Evolutionary conservation across 2,113 vertebrate genomes (phyloP).

Genomic region (Corvus hawaiiensis): DNA sequence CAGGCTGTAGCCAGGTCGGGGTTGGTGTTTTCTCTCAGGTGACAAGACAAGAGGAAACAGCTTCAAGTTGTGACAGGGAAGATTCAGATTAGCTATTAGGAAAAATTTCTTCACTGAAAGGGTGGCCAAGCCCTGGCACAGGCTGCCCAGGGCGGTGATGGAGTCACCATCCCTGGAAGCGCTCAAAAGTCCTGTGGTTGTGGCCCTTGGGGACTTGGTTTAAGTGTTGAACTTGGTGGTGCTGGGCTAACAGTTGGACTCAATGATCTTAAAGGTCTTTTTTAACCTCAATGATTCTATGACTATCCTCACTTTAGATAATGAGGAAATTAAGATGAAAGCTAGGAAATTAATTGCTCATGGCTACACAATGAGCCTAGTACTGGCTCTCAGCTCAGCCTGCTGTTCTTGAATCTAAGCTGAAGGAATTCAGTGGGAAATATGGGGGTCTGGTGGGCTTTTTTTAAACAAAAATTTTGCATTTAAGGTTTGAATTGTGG

Average conservation of each 20-base stretch:
- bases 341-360: not conserved
- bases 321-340: not conserved
- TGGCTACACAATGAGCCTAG: not conserved
- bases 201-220: not conserved
- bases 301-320: not conserved
- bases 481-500: not conserved
- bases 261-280: not conserved
- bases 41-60: not conserved
- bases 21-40: not conserved
- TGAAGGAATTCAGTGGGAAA: not conserved
- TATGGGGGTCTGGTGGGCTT: fast-evolving
- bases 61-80: not conserved
- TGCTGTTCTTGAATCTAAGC: not conserved
- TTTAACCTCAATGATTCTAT: not conserved
- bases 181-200: not conserved
- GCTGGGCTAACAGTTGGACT: not conserved
- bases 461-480: not conserved
- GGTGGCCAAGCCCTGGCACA: not conserved
- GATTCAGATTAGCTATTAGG: not conserved
- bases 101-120: not conserved
- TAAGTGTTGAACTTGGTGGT: fast-evolving
- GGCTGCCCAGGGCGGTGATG: not conserved
- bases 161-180: not conserved
- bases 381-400: not conserved
- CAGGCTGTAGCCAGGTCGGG: not conserved